Percentiles rank a stretch among this genome's conserved stretches.
Conservation (phyloP, 2,888 invertebrate species). For the Heliconius sara region DNA sequence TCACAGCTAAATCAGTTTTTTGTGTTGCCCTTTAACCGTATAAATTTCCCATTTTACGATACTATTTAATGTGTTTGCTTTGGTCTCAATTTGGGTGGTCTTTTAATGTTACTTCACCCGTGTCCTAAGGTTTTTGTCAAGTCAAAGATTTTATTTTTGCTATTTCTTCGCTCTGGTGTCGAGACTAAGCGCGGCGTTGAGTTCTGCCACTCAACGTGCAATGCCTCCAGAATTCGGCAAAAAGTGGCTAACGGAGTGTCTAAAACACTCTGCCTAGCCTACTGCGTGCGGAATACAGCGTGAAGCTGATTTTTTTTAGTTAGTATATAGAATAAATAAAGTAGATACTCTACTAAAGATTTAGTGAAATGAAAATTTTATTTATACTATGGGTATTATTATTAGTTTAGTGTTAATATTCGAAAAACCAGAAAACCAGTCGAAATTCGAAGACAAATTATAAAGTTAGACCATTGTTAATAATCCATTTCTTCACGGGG, state of each 20-base stretch:
- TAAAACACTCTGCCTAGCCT: too few relatives aligned
- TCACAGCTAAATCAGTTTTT: conserved; percentile 17
- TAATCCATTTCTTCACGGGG: too few relatives aligned
- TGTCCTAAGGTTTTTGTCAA: not conserved
- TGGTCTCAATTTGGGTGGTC: conserved; percentile 32
- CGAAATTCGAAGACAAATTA: not conserved
- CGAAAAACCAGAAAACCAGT: not conserved
- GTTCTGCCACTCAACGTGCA: too few relatives aligned
- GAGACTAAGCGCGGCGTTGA: too few relatives aligned
- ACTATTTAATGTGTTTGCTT: conserved; percentile 23
- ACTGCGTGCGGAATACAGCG: too few relatives aligned
- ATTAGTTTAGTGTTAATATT: not conserved
- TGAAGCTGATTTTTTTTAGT: too few relatives aligned
- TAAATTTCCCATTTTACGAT: conserved; percentile 32
- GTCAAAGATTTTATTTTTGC: not conserved
- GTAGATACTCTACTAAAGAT: too few relatives aligned
- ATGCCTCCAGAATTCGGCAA: too few relatives aligned
- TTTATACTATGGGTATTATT: not conserved
- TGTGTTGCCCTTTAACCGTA: conserved; percentile 10
- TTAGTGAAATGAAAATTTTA: not conserved
- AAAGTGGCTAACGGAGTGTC: too few relatives aligned
- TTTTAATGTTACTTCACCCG: not conserved
- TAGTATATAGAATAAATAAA: too few relatives aligned
- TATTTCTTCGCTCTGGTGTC: too few relatives aligned
- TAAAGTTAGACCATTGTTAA: too few relatives aligned